These are phyloP conservation scores for Lucinisca nassula DNA, from an alignment of 2,888 invertebrate genomes.

Conservation along the genomic window DNA sequence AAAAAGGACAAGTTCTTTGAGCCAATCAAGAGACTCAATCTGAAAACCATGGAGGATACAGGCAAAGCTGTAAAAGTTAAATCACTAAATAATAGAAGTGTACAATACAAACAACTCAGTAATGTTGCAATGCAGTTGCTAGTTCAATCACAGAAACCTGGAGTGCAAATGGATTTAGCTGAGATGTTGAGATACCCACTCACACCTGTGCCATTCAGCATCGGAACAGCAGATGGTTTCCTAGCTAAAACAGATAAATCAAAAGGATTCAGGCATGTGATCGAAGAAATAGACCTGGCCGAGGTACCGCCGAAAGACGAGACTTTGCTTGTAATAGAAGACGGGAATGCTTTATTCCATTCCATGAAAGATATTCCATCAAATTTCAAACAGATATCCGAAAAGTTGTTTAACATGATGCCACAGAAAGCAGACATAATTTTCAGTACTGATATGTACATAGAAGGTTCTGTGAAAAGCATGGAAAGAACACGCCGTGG, in stretches of 20 bases:
- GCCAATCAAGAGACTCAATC: constrained; percentile 32
- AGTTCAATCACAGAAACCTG: constrained; percentile 16
- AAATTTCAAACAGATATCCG: constrained; percentile 36
- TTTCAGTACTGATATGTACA: constrained; percentile 36
- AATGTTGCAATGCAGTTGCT: constrained; percentile 40
- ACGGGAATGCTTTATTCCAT: constrained; percentile 51
- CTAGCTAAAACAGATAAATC: constrained; percentile 39
- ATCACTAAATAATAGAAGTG: constrained; percentile 26
- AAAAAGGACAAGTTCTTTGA: constrained; percentile 35
- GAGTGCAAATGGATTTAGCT: constrained; percentile 17
- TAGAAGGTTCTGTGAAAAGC: too few species aligned
- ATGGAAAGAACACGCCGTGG: constrained; percentile 28
- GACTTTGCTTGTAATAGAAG: constrained; percentile 15
- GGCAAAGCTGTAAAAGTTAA: constrained; percentile 32
- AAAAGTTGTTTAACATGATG: constrained; percentile 46
- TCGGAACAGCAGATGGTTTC: constrained; percentile 32
- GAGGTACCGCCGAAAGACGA: not conserved
- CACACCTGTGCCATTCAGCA: constrained; percentile 35
- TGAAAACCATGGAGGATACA: constrained; percentile 44
- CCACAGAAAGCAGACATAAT: constrained; percentile 32
- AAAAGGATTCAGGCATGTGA: constrained; percentile 31
- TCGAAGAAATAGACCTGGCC: not conserved
- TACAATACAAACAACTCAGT: constrained; percentile 56
- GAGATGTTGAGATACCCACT: constrained; percentile 14
- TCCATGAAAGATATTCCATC: constrained; percentile 34